A percentile compares a stretch with the other conserved stretches of the same genome.
Evolutionary conservation across 2,797 vertebrate genomes (phyloP).

Genomic region (Carduelis carduelis): DNA sequence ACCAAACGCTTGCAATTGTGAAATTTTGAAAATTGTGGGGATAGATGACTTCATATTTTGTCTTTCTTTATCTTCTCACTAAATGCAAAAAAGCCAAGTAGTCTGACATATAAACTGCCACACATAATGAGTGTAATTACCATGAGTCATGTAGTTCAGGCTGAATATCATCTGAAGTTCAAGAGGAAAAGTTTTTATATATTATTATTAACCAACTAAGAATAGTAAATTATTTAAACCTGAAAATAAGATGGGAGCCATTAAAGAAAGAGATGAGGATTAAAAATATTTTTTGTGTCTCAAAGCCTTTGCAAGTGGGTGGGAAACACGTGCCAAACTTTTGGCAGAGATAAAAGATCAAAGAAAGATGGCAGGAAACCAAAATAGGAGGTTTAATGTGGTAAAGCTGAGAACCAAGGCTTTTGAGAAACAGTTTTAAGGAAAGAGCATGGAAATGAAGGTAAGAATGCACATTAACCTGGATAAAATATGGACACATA

Average conservation of each 20-base stretch:
- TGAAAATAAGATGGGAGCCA: not conserved
- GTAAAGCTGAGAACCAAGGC: not conserved
- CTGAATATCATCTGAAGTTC: not conserved
- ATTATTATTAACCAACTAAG: not conserved
- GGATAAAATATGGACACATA: not conserved
- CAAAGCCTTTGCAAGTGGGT: not conserved
- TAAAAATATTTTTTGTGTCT: not conserved
- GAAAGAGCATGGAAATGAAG: not conserved
- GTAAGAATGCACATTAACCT: not conserved
- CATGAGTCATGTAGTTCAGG: not conserved
- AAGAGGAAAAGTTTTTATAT: not conserved
- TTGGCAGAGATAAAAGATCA: not conserved
- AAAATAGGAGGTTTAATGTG: not conserved
- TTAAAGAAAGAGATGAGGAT: not conserved
- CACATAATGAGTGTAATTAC: not conserved
- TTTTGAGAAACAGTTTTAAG: not conserved
- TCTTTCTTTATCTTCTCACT: not conserved
- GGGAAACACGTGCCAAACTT: not conserved
- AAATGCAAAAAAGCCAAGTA: not conserved
- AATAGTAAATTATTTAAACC: not conserved
- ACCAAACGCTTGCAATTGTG: not conserved
- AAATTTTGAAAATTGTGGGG: not conserved
- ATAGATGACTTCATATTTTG: not conserved
- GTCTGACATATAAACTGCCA: not conserved
- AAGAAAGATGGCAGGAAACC: not conserved